These are phyloP conservation scores for Sebastes ruberrimus DNA, from an alignment of 2,797 vertebrate genomes.

Conservation along the genomic window DNA sequence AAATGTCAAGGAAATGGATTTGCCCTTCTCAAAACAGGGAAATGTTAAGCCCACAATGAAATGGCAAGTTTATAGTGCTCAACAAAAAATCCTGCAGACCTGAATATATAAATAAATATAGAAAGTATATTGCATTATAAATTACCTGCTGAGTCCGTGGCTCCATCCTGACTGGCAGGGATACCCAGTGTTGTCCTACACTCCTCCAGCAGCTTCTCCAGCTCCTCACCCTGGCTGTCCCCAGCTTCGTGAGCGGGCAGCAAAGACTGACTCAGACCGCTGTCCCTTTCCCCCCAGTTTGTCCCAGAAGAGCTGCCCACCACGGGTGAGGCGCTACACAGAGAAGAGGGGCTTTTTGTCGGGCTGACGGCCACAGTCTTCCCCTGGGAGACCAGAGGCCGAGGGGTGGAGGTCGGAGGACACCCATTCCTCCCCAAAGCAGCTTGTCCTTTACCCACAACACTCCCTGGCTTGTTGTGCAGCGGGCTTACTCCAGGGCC, in stretches of 20 bases:
- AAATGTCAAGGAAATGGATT: slow-evolving; percentile 37
- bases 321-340: slow-evolving; percentile 33
- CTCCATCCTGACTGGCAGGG: slow-evolving; percentile 37
- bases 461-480: slow-evolving; percentile 46
- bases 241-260: slow-evolving; percentile 1
- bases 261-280: slow-evolving; percentile 62
- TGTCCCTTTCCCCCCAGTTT: slow-evolving; percentile 69
- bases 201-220: slow-evolving; percentile 74
- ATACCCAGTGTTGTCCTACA: slow-evolving; percentile 69
- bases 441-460: slow-evolving; percentile 22
- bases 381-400: slow-evolving; percentile 15
- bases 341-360: slow-evolving; percentile 44
- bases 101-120: not conserved
- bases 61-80: not conserved
- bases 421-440: slow-evolving; percentile 47
- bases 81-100: not conserved
- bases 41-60: slow-evolving; percentile 2
- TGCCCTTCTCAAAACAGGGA: slow-evolving; percentile 23
- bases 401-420: slow-evolving; percentile 54
- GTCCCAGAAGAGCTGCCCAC: slow-evolving; percentile 22
- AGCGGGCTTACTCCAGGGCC: slow-evolving; percentile 11
- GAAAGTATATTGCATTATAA: not conserved
- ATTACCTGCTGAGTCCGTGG: slow-evolving; percentile 68
- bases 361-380: slow-evolving; percentile 44
- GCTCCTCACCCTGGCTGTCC: slow-evolving; percentile 48